Evolutionary conservation across 2,113 vertebrate genomes (phyloP).

Genomic region (Physeter macrocephalus): DNA sequence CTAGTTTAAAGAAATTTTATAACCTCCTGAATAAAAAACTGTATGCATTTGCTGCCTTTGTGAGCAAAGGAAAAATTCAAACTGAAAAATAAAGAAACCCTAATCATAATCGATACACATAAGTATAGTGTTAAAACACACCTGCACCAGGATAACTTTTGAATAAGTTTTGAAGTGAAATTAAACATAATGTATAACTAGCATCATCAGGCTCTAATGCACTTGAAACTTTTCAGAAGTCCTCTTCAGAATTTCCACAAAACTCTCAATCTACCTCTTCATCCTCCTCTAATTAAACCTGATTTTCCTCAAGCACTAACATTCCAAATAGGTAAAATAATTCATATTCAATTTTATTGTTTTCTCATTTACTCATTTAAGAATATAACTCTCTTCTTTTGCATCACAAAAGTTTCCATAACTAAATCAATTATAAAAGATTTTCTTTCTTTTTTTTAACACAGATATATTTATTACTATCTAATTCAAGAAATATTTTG

Average conservation of each 20-base stretch:
- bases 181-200: background rate
- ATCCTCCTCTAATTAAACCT: background rate
- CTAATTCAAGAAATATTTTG: background rate
- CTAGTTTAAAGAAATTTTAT: background rate
- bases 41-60: background rate
- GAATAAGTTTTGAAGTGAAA: background rate
- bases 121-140: background rate
- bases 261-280: conserved; percentile 7
- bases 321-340: conserved; percentile 1
- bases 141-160: background rate
- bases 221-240: background rate
- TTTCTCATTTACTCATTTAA: conserved; percentile 1
- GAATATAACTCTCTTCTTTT: background rate
- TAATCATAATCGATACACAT: background rate
- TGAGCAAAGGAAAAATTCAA: background rate
- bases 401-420: background rate
- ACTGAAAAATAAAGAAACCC: conserved; percentile 4
- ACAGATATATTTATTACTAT: background rate
- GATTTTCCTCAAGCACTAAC: conserved; percentile 14
- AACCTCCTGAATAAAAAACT: background rate
- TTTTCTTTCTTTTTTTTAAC: background rate
- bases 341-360: background rate
- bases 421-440: background rate
- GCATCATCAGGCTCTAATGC: background rate
- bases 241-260: conserved; percentile 19